Evolutionary conservation across 2,888 invertebrate species (phyloP).

Genomic region (Ophion obscuratus): DNA sequence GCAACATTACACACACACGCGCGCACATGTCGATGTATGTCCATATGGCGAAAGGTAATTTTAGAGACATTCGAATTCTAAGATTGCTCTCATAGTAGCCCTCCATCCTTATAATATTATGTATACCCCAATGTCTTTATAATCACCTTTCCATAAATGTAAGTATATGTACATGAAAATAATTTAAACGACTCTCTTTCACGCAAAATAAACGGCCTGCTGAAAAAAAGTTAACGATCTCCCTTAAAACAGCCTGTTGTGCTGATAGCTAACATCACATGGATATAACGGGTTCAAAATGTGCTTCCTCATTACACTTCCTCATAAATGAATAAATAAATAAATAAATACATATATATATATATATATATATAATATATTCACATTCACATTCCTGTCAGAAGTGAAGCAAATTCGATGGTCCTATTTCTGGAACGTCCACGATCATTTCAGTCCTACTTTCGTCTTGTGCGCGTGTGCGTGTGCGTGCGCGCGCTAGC

Average conservation of each 20-base stretch:
- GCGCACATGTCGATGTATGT: background rate
- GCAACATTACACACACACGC: background rate
- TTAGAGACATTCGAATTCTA: background rate
- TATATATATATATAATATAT: background rate
- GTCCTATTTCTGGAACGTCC: slow-evolving; percentile 57
- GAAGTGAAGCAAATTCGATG: slow-evolving; percentile 54
- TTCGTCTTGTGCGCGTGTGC: slow-evolving; percentile 40
- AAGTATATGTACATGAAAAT: background rate
- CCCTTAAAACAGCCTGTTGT: background rate
- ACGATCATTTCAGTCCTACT: slow-evolving; percentile 53
- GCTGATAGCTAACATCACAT: background rate
- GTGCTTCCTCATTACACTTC: background rate
- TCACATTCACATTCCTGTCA: slow-evolving; percentile 15
- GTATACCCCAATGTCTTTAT: background rate
- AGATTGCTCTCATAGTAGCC: no score
- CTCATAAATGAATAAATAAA: background rate
- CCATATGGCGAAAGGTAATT: background rate
- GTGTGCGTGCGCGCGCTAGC: background rate
- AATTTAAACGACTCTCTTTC: background rate
- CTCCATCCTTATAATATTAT: background rate
- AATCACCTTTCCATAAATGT: background rate
- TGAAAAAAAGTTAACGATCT: background rate
- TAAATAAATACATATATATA: background rate
- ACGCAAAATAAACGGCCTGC: background rate
- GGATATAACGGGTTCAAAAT: background rate